phyloP scores from a whole-genome alignment of 2,797 vertebrate species.

The Tarsius wallacei region DNA sequence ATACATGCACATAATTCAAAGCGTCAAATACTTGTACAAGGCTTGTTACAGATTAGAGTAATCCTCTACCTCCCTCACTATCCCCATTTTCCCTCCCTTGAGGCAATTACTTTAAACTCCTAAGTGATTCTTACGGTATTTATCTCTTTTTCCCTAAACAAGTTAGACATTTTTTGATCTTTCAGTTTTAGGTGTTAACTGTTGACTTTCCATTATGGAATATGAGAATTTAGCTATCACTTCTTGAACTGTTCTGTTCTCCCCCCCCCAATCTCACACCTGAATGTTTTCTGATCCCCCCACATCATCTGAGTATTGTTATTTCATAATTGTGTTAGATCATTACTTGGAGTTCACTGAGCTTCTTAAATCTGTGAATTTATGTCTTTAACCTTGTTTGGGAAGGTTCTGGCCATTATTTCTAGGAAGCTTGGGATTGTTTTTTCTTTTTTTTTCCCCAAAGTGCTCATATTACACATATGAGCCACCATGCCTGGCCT shows the following conservation, averaged over 20 bases:
- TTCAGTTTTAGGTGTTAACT: slow-evolving; percentile 43
- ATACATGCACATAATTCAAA: not conserved
- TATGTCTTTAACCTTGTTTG: slow-evolving; percentile 45
- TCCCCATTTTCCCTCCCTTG: not conserved
- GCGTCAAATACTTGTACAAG: not conserved
- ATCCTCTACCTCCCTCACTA: not conserved
- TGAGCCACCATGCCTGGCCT: too few species aligned
- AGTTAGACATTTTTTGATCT: slow-evolving; percentile 38
- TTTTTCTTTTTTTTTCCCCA: too few species aligned
- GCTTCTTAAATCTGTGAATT: too few species aligned
- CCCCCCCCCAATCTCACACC: not conserved
- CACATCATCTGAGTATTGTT: slow-evolving; percentile 22
- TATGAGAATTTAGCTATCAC: slow-evolving; percentile 36
- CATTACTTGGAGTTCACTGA: not conserved
- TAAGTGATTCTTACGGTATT: slow-evolving; percentile 24
- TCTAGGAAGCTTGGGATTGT: not conserved
- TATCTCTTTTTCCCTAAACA: slow-evolving; percentile 39
- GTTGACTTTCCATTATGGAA: not conserved
- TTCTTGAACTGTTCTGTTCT: slow-evolving; percentile 37
- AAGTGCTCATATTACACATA: too few species aligned
- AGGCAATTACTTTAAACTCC: slow-evolving; percentile 43
- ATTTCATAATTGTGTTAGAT: slow-evolving; percentile 63
- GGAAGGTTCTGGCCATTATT: slow-evolving; percentile 52
- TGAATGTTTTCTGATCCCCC: not conserved
- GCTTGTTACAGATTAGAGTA: slow-evolving; percentile 15